phyloP scores from a whole-genome alignment of 92 coral and sea anemone genomes.

The Porites divaricata region DNA sequence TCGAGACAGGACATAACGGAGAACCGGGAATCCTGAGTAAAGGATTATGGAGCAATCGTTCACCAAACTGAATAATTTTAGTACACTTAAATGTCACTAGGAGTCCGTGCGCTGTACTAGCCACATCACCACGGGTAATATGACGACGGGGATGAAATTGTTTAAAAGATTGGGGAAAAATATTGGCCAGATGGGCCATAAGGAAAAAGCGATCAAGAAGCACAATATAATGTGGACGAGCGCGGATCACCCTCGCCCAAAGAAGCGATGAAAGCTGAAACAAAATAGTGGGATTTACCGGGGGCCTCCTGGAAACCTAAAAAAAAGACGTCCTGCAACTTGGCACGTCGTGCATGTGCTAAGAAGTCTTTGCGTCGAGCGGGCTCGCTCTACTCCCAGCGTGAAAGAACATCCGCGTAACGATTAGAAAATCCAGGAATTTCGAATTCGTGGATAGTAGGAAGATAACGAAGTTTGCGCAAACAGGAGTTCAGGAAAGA shows the following conservation, averaged over 20 bases:
- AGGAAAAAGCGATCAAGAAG: slow-evolving; percentile 34
- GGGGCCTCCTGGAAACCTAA: slow-evolving; percentile 31
- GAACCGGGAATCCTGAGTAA: slow-evolving; percentile 30
- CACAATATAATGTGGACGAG: slow-evolving; percentile 24
- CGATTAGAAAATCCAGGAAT: too few species aligned
- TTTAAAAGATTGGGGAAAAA: slow-evolving; percentile 22
- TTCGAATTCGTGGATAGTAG: too few species aligned
- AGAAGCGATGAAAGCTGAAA: background rate
- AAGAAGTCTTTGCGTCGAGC: background rate
- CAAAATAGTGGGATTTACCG: slow-evolving; percentile 41
- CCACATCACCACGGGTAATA: slow-evolving; percentile 31
- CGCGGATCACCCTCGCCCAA: slow-evolving; percentile 18
- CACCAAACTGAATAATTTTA: slow-evolving; percentile 41
- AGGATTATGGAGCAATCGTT: slow-evolving; percentile 44
- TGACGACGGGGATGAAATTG: slow-evolving; percentile 37
- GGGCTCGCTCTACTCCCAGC: background rate
- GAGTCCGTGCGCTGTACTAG: background rate
- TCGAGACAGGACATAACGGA: slow-evolving; percentile 41
- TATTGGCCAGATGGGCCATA: slow-evolving; percentile 34
- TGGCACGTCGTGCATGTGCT: background rate
- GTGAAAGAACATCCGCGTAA: background rate
- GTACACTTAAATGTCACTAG: slow-evolving; percentile 37
- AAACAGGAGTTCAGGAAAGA: background rate
- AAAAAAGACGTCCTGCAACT: background rate
- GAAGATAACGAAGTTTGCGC: too few species aligned